Evolutionary conservation across 2,888 invertebrate species (phyloP).

Genomic region (Apeira syringaria): DNA sequence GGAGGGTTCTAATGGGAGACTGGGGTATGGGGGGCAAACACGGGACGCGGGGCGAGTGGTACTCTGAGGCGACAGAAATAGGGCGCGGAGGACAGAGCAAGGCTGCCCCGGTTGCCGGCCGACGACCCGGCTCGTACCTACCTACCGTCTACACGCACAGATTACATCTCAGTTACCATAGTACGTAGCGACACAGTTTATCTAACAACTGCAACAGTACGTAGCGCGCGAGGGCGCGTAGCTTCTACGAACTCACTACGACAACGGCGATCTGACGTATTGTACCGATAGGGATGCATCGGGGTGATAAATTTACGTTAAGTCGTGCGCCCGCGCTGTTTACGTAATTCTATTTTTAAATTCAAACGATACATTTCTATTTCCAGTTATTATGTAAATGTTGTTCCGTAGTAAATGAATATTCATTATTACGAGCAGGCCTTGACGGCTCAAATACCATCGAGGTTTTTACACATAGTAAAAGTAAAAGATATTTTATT

Average conservation of each 20-base stretch:
- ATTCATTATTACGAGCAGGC: neutral
- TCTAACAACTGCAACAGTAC: slow-evolving; percentile 20
- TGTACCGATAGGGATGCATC: slow-evolving; percentile 51
- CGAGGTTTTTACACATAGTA: neutral
- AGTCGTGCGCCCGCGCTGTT: slow-evolving; percentile 35
- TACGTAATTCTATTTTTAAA: slow-evolving; percentile 23
- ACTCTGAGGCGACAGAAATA: slow-evolving; percentile 78
- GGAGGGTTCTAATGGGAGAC: slow-evolving; percentile 51
- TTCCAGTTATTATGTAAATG: slow-evolving; percentile 11
- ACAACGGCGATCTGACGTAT: slow-evolving; percentile 34
- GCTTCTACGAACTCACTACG: slow-evolving; percentile 42
- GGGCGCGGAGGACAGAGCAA: slow-evolving; percentile 83
- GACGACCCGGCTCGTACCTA: slow-evolving; percentile 61
- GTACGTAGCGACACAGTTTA: slow-evolving; percentile 15
- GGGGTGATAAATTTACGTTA: slow-evolving; percentile 46
- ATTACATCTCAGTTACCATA: slow-evolving; percentile 2
- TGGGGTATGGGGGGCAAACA: slow-evolving; percentile 27
- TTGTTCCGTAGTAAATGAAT: neutral
- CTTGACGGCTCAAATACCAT: slow-evolving; percentile 1
- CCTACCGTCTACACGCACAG: slow-evolving; percentile 24
- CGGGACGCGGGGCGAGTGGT: slow-evolving; percentile 37
- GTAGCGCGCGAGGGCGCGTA: slow-evolving; percentile 29
- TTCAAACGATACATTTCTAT: slow-evolving; percentile 10
- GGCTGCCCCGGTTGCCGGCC: slow-evolving; percentile 80
- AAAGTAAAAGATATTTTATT: neutral